Conservation (phyloP, 1,140 invertebrate genomes). For the Scaptomyza montana region DNA sequence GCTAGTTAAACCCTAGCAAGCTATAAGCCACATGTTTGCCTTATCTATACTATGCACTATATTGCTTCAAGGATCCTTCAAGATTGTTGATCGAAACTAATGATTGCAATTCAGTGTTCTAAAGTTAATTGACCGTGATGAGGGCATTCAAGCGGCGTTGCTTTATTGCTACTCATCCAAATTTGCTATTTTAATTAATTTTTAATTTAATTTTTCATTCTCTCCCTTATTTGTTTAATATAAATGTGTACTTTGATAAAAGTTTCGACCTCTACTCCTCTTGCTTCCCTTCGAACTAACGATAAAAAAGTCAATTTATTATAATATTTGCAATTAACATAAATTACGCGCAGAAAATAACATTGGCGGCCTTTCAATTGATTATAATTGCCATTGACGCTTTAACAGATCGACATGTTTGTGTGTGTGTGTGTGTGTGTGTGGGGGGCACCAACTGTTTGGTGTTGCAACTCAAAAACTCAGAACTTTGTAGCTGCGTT, state of each 20-base stretch:
- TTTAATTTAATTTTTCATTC: constrained; percentile 31
- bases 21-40: no score
- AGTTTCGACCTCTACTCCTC: no score
- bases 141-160: background rate
- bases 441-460: background rate
- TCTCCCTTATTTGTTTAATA: background rate
- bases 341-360: constrained; percentile 72
- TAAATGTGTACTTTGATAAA: background rate
- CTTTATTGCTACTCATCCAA: background rate
- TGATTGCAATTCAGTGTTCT: background rate
- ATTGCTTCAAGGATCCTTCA: background rate
- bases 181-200: constrained; percentile 32
- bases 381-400: constrained; percentile 70
- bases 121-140: constrained; percentile 4
- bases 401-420: constrained; percentile 9
- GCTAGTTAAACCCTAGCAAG: background rate
- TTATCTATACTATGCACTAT: no score
- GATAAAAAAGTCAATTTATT: constrained; percentile 62
- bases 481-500: background rate
- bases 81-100: background rate
- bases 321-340: constrained; percentile 80
- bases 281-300: background rate
- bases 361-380: constrained; percentile 69
- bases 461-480: background rate
- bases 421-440: constrained; percentile 17